Base-by-base conservation (phyloP, 2,797 vertebrate species). In the Peromyscus nudipes region DNA sequence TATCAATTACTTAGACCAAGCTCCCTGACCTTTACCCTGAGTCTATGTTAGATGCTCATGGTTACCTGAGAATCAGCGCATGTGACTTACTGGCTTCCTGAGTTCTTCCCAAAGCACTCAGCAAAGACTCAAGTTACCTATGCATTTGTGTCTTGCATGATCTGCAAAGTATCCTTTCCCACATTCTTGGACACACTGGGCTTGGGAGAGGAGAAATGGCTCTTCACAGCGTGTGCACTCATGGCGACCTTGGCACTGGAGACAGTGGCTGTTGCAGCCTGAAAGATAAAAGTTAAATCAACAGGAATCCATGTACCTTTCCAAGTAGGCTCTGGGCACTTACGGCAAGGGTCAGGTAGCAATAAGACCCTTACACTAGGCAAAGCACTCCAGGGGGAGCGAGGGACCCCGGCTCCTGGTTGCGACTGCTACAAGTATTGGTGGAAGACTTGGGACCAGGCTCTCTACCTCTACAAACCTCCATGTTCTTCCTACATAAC, bases 261-360 rank as follows among this genome's bases (percentile, higher is more conserved):
- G 95, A 96, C 99, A 99, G 97, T 98, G 98, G 0, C 98, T 98
- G 1, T 99, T 99, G 55, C 99, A 99, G 64, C 97, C 99, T 99
- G 95, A 19, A 95, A 98, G 79, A 52, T 88, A 95, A 94, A 96
- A 85, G 52, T 80, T 23, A 73, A 73, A 19, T 86, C 34, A 93
- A 82, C n/a, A 83, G 75, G 71, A 95, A 84, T 8, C 40, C 77
- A 10, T 19, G 31, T 17, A 40, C 57, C 76, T 89, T 86, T 82
- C 46, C n/a, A 57, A 71, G 64, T 37, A 4, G 25, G 4, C 13
- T 91, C 69, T 60, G 60, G 49, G 52, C 16, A n/a, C 21, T 79
- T 52, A 0, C 0, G 8, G 29, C 1, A 57, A 84, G 21, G 71
- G 34, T n/a, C 1, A 31, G 19, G 49, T 14, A 46, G 31, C 19